Evolutionary conservation across 2,888 invertebrate genomes (phyloP).

Genomic region (Sclerodermus sp.): DNA sequence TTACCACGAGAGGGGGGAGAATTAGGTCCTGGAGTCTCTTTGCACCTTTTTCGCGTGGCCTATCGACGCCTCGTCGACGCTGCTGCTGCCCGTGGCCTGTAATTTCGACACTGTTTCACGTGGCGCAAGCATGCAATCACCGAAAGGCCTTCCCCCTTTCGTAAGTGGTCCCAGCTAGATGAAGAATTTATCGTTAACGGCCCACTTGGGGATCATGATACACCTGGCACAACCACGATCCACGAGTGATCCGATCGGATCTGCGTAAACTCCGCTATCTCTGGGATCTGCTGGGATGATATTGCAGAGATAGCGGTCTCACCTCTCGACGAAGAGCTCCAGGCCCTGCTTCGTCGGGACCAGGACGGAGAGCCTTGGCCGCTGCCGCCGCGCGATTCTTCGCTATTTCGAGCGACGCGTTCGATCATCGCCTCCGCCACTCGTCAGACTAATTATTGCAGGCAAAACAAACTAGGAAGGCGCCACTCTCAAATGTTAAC

Average conservation of each 20-base stretch:
- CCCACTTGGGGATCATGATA: slow-evolving; percentile 32
- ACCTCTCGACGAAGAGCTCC: no score
- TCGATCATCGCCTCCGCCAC: no score
- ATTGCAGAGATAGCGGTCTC: slow-evolving; percentile 19
- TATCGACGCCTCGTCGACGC: slow-evolving; percentile 36
- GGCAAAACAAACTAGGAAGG: no score
- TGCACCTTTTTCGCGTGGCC: slow-evolving; percentile 1
- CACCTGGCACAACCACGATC: slow-evolving; percentile 16
- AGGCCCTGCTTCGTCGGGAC: no score
- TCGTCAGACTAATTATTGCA: no score
- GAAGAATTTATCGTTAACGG: slow-evolving; percentile 49
- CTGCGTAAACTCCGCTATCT: slow-evolving; percentile 10
- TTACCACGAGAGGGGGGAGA: no score
- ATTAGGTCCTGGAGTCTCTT: no score
- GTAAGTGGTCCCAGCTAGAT: slow-evolving; percentile 48
- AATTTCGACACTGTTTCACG: slow-evolving; percentile 53
- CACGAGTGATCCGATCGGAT: slow-evolving; percentile 26
- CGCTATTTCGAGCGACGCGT: no score
- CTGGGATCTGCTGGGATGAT: slow-evolving; percentile 16
- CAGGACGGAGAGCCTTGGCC: no score
- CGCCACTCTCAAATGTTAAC: no score
- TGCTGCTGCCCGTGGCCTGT: slow-evolving; percentile 46
- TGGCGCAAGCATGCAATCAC: slow-evolving; percentile 50
- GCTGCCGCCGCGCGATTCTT: no score
- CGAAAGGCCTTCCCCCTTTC: slow-evolving; percentile 45